Conservation (phyloP, 2,888 invertebrate genomes). For the Cryptus viduatorius region DNA sequence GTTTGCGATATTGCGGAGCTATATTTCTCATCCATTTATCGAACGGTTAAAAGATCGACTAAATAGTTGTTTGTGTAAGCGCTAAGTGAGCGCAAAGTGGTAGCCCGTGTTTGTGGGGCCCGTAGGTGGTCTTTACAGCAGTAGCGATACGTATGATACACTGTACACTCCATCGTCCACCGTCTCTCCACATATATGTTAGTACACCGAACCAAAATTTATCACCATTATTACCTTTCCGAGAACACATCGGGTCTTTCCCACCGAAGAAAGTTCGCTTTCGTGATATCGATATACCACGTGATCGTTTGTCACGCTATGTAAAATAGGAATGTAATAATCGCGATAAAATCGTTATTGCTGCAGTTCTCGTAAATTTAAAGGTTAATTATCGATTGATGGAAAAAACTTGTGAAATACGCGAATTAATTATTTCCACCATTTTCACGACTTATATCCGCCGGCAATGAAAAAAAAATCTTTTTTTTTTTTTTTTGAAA, state of each 20-base stretch:
- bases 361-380: neutral
- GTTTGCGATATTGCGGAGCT: conserved; percentile 55
- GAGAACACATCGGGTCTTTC: conserved; percentile 50
- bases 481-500: too few relatives aligned
- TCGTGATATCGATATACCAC: conserved; percentile 10
- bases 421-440: neutral
- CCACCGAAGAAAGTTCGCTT: conserved; percentile 38
- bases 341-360: conserved; percentile 8
- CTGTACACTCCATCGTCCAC: conserved; percentile 10
- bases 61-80: conserved; percentile 78
- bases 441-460: too few relatives aligned
- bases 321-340: neutral
- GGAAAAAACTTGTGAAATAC: neutral
- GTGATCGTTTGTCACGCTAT: neutral
- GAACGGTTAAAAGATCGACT: conserved; percentile 70
- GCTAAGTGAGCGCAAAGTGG: conserved; percentile 84
- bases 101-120: conserved; percentile 79
- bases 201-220: conserved; percentile 61
- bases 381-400: neutral
- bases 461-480: too few relatives aligned
- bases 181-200: conserved; percentile 40
- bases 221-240: conserved; percentile 62
- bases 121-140: conserved; percentile 78
- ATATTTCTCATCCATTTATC: conserved; percentile 69
- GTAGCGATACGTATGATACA: conserved; percentile 36